Evolutionary conservation across 2,797 vertebrate genomes (phyloP).

Genomic region (Phaenicophaeus curvirostris): DNA sequence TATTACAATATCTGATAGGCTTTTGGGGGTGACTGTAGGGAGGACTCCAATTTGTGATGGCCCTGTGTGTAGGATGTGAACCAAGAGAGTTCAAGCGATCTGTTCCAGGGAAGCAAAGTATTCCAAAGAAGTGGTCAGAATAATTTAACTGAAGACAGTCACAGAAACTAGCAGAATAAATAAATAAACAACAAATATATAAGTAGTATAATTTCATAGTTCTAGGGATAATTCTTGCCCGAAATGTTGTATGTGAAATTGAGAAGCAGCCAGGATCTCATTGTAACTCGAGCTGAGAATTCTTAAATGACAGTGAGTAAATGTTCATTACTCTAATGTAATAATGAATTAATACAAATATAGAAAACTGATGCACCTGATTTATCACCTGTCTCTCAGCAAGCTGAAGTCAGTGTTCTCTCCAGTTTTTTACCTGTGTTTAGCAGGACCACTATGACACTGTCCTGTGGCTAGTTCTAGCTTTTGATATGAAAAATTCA

Average conservation of each 20-base stretch:
- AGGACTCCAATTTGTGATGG: background rate
- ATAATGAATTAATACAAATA: background rate
- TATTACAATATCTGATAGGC: background rate
- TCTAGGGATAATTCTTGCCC: background rate
- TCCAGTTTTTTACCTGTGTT: background rate
- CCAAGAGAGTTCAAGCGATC: background rate
- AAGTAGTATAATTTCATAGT: background rate
- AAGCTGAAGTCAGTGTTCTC: background rate
- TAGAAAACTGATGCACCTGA: background rate
- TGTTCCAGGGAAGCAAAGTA: background rate
- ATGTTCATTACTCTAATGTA: background rate
- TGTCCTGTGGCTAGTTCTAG: background rate
- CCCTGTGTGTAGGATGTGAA: background rate
- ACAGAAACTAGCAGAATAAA: background rate
- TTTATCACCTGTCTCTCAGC: background rate
- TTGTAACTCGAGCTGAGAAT: background rate
- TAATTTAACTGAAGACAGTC: background rate
- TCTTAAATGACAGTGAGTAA: background rate
- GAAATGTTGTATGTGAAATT: background rate
- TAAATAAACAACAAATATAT: background rate
- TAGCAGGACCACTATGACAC: background rate
- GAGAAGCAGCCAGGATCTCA: background rate
- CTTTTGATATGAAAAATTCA: background rate
- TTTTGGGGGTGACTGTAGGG: background rate
- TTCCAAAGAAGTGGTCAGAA: background rate